Percentiles rank a stretch among this genome's conserved stretches.
phyloP scores from a whole-genome alignment of 2,888 invertebrate genomes.

The Andricus curvator region DNA sequence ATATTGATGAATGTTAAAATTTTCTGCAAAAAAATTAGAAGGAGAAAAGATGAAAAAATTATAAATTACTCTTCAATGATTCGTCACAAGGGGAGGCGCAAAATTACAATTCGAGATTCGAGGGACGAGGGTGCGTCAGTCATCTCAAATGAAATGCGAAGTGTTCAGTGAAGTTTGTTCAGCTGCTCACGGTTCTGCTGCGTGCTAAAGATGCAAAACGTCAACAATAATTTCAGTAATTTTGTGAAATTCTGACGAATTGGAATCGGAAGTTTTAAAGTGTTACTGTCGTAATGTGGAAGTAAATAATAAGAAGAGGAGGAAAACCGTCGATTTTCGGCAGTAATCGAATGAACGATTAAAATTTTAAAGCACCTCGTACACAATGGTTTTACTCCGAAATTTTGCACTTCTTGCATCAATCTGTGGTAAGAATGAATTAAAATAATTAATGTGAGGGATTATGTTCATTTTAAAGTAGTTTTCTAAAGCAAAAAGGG shows the following conservation, averaged over 20 bases:
- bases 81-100: neutral
- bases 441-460: slow-evolving; percentile 24
- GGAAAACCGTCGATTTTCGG: slow-evolving; percentile 47
- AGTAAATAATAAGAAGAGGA: slow-evolving; percentile 48
- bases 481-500: neutral
- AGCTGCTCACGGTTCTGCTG: slow-evolving; percentile 40
- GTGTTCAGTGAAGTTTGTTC: neutral
- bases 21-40: neutral
- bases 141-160: neutral
- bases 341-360: slow-evolving; percentile 18
- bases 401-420: slow-evolving; percentile 66
- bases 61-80: neutral
- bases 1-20: neutral
- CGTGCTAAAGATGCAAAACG: slow-evolving; percentile 51
- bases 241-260: slow-evolving; percentile 44
- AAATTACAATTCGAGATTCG: neutral
- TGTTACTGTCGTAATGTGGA: slow-evolving; percentile 52
- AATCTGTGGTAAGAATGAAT: slow-evolving; percentile 68
- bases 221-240: slow-evolving; percentile 18
- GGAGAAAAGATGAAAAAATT: neutral
- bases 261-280: neutral
- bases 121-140: slow-evolving; percentile 17
- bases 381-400: slow-evolving; percentile 69
- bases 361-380: slow-evolving; percentile 12
- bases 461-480: slow-evolving; percentile 40